A percentile compares a stretch with the other conserved stretches of the same genome.
Evolutionary conservation across 2,113 vertebrate species (phyloP).

Genomic region (Eretmochelys imbricata): DNA sequence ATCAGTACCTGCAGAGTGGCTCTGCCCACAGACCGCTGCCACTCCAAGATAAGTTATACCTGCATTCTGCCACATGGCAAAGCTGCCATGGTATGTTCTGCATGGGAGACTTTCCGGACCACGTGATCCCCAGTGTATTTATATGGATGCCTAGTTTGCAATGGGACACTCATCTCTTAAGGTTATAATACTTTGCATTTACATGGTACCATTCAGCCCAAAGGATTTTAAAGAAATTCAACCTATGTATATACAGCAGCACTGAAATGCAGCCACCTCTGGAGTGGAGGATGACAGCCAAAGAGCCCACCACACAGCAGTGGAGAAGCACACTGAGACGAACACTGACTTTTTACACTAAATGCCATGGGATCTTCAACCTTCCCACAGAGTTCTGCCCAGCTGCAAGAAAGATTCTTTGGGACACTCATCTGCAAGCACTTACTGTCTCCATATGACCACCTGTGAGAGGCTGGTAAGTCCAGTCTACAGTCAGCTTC

Average conservation of each 20-base stretch:
- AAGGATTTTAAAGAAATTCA: background rate
- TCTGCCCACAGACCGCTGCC: background rate
- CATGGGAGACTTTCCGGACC: background rate
- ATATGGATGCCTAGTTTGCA: accelerated
- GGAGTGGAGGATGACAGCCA: accelerated
- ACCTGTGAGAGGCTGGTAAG: constrained; percentile 81
- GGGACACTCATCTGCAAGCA: background rate
- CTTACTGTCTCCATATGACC: constrained; percentile 81
- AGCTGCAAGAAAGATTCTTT: background rate
- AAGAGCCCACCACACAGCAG: accelerated
- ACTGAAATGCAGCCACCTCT: background rate
- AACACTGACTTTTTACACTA: background rate
- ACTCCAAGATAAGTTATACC: background rate
- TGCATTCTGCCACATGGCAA: background rate
- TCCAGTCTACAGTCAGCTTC: constrained; percentile 89
- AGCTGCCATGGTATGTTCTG: background rate
- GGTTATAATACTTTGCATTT: accelerated
- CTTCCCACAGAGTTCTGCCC: accelerated
- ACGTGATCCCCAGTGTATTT: accelerated
- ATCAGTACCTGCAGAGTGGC: background rate
- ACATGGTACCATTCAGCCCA: accelerated
- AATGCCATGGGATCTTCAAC: background rate
- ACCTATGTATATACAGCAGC: background rate
- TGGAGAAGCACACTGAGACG: background rate
- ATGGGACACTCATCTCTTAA: background rate